Evolutionary conservation across 2,797 vertebrate genomes (phyloP), one percentile per base, ranked within the genome.

Genomic region (Cryptoblepharus egeriae): DNA sequence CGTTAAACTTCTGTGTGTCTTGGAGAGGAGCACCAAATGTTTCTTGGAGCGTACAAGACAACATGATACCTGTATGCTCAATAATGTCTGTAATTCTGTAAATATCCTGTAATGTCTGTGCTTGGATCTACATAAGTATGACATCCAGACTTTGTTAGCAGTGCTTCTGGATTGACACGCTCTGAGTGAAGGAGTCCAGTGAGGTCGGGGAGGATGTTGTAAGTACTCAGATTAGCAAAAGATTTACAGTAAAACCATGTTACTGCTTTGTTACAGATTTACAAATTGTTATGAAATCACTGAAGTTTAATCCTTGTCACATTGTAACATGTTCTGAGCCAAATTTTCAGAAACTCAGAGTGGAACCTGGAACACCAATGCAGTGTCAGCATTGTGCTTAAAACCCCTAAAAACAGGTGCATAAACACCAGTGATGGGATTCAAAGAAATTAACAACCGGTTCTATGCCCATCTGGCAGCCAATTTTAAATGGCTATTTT

Each of bases 221-320:
- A 70, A 30, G 64, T 65, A 85, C 63, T 26, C 81, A 64, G 57
- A 75, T 75, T 80, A 80, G 57, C 71, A 74, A 87, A 84, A 87
- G 88, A 82, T 86, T 89, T 85, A 78, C 83, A 0, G 15, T 69
- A 71, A 90, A 90, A 92, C 85, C 75, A 84, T n/a, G 70, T 82
- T 91, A 86, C 79, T 37, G 78, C 75, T 75, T 75, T 84, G 88
- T 92, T 92, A 92, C 39, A 91, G 85, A 92, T 93, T 93, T 92
- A 92, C 87, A 75, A 0, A 0, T 49, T 75, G 77, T 86, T 88
- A 85, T 88, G 87, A 92, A 93, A 90, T 87, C 65, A 57, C 35
- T 80, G 73, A 42, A 42, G 65, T 76, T 80, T 79, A 88, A 92
- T 86, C 77, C 82, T 64, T 81, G 79, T 86, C 79, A 72, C 85